phyloP scores from a whole-genome alignment of 2,797 vertebrate genomes.

The Poecilia gillii region DNA sequence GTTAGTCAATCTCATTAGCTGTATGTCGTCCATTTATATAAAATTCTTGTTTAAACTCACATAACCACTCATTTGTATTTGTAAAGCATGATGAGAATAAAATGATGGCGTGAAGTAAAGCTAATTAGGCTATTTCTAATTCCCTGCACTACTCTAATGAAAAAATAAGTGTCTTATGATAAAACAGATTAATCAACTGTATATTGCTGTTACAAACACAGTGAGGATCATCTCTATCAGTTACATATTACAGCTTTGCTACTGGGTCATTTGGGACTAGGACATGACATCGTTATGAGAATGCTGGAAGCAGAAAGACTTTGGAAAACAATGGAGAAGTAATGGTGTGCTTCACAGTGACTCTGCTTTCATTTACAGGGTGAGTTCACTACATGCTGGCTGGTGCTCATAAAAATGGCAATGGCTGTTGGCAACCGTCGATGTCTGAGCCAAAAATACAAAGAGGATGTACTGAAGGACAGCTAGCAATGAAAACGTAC shows the following conservation, averaged over 20 bases:
- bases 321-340: constrained; percentile 67
- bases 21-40: not conserved
- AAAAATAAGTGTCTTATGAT: constrained; percentile 22
- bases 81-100: not conserved
- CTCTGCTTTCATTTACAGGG: constrained; percentile 62
- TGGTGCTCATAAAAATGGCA: constrained; percentile 68
- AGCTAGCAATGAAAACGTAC: constrained; percentile 12
- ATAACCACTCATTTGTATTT: not conserved
- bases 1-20: not conserved
- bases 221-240: constrained; percentile 4
- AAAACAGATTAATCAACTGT: constrained; percentile 31
- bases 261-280: constrained; percentile 32
- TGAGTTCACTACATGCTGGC: constrained; percentile 59
- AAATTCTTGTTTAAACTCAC: not conserved
- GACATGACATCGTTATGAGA: constrained; percentile 62
- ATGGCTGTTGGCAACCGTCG: constrained; percentile 39
- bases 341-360: constrained; percentile 71
- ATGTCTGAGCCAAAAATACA: constrained; percentile 5
- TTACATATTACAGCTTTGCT: constrained; percentile 8
- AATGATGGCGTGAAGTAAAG: constrained; percentile 6
- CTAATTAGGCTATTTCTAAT: constrained; percentile 28
- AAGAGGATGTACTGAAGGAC: not conserved
- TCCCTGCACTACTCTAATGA: constrained; percentile 31
- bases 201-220: constrained; percentile 15
- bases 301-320: constrained; percentile 48